Evolutionary conservation across 2,888 invertebrate genomes (phyloP).

Genomic region (Hipparchia sbordonii): DNA sequence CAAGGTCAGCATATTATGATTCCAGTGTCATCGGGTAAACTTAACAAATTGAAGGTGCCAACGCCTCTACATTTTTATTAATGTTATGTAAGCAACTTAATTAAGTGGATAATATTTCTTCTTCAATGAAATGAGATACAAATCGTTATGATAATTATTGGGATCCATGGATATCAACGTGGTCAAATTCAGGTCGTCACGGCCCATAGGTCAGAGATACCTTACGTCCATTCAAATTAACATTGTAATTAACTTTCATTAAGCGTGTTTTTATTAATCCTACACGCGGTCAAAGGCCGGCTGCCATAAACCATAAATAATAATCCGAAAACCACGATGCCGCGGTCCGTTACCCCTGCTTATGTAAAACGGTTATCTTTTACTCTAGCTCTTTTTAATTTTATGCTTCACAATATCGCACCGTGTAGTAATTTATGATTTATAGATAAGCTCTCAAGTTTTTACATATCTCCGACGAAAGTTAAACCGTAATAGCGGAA

Average conservation of each 20-base stretch:
- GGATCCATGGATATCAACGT: background rate
- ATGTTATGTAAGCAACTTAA: no score
- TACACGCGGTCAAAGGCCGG: conserved; percentile 32
- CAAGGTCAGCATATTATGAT: no score
- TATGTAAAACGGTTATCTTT: conserved; percentile 1
- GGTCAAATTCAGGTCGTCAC: conserved; percentile 1
- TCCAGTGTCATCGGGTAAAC: no score
- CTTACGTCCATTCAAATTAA: background rate
- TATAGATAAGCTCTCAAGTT: background rate
- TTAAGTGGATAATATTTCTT: no score
- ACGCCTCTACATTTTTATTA: no score
- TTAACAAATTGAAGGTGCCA: no score
- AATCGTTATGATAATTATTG: background rate
- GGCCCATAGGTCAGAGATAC: conserved; percentile 6
- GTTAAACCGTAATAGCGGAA: no score
- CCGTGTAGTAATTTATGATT: background rate
- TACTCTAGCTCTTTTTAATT: background rate
- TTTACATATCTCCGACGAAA: no score
- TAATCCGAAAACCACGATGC: conserved; percentile 20
- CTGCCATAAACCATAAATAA: conserved; percentile 34
- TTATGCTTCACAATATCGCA: conserved; percentile 11
- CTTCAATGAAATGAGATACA: no score
- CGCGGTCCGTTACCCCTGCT: conserved; percentile 29
- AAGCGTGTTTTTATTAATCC: conserved; percentile 23
- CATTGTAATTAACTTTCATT: conserved; percentile 23